Evolutionary conservation across 2,113 vertebrate genomes (phyloP).

Genomic region (Stegostoma tigrinum): DNA sequence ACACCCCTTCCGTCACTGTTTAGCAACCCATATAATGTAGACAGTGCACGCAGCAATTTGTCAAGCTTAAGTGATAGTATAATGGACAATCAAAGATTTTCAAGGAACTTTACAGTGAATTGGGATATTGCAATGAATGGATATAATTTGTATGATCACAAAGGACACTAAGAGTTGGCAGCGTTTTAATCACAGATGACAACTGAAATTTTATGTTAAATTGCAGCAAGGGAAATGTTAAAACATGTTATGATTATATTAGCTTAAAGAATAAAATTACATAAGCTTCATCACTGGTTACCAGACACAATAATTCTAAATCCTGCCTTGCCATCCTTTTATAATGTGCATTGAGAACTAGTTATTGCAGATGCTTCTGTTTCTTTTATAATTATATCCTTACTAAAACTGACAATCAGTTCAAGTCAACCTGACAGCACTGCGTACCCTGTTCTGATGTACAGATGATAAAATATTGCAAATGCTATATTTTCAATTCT

Average conservation of each 20-base stretch:
- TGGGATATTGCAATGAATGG: neutral
- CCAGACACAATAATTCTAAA: neutral
- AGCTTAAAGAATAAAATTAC: neutral
- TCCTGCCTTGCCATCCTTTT: neutral
- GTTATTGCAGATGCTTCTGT: neutral
- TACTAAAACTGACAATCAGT: slow-evolving; percentile 18
- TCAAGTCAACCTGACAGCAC: neutral
- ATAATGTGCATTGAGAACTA: neutral
- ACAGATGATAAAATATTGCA: neutral
- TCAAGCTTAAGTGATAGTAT: neutral
- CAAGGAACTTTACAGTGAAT: neutral
- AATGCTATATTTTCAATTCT: no score
- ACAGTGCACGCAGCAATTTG: neutral
- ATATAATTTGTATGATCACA: neutral
- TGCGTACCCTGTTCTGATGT: neutral
- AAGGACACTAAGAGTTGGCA: neutral
- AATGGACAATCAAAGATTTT: neutral
- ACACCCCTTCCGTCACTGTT: neutral
- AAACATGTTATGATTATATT: neutral
- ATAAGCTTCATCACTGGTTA: slow-evolving; percentile 13
- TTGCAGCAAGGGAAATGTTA: neutral
- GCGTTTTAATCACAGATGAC: neutral
- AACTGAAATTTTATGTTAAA: neutral
- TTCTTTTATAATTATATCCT: neutral
- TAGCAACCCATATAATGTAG: neutral